These are phyloP conservation scores for Stegophylla sp. DNA, from an alignment of 2,888 invertebrate species.

Conservation along the genomic window DNA sequence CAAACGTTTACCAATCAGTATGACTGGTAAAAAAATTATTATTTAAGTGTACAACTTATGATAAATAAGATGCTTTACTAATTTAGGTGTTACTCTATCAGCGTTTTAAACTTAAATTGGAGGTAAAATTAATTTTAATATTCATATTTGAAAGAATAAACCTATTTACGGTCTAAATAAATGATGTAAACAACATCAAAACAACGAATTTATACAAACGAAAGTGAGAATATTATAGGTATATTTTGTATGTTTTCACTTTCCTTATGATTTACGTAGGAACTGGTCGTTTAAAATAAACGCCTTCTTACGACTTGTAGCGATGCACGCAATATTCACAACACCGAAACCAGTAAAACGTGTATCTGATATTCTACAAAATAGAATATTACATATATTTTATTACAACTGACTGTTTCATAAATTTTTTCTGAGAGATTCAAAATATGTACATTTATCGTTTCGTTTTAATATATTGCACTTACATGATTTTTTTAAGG, in stretches of 20 bases:
- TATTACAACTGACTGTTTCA: neutral
- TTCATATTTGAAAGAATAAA: neutral
- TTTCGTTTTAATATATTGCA: too few relatives aligned
- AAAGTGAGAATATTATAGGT: slow-evolving; percentile 21
- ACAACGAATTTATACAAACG: slow-evolving; percentile 2
- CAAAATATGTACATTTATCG: too few relatives aligned
- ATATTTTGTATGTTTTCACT: slow-evolving; percentile 49
- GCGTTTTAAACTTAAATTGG: too few relatives aligned
- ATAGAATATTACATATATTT: slow-evolving; percentile 12
- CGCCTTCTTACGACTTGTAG: neutral
- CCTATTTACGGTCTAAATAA: neutral
- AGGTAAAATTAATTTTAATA: neutral
- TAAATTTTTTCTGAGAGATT: neutral
- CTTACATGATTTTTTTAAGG: too few relatives aligned
- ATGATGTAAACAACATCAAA: neutral
- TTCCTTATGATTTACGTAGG: slow-evolving; percentile 43
- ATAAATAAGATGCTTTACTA: too few relatives aligned
- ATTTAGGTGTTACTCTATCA: too few relatives aligned
- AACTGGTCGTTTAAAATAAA: slow-evolving; percentile 38
- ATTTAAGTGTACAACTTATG: too few relatives aligned
- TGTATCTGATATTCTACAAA: slow-evolving; percentile 8
- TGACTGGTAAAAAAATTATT: too few relatives aligned
- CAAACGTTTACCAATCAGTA: too few relatives aligned
- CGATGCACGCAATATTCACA: neutral
- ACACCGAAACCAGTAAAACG: slow-evolving; percentile 37